phyloP scores from a whole-genome alignment of 2,888 invertebrate genomes.

The Opisthograptis luteolata region DNA sequence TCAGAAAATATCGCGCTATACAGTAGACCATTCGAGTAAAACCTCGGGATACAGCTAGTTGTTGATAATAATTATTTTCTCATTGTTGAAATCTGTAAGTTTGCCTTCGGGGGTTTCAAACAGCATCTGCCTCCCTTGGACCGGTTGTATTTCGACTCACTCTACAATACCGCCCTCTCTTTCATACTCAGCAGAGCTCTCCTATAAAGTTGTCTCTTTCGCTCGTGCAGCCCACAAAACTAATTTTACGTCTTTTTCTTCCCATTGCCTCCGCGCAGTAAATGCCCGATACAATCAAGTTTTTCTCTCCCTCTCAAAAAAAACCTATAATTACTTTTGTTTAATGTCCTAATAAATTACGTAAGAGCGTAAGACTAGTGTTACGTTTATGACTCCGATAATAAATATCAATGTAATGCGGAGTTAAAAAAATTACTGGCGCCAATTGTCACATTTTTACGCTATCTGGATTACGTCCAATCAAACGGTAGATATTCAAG shows the following conservation, averaged over 20 bases:
- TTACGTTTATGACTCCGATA: constrained; percentile 34
- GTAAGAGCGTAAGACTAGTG: constrained; percentile 46
- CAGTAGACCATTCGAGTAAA: too few relatives aligned
- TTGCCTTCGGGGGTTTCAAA: constrained; percentile 74
- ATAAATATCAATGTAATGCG: constrained; percentile 37
- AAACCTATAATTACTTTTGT: constrained; percentile 48
- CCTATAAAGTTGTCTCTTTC: constrained; percentile 51
- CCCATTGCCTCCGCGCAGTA: constrained; percentile 67
- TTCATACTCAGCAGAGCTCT: constrained; percentile 43
- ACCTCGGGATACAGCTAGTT: too few relatives aligned
- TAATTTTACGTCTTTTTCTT: constrained; percentile 78
- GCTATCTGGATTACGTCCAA: constrained; percentile 28
- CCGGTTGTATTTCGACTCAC: constrained; percentile 76
- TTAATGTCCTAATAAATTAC: constrained; percentile 49
- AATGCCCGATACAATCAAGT: constrained; percentile 55
- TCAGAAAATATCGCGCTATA: too few relatives aligned
- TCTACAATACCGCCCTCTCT: constrained; percentile 54
- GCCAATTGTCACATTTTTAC: constrained; percentile 35
- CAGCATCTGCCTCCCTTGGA: constrained; percentile 79
- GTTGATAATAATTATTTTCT: constrained; percentile 74
- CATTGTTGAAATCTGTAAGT: constrained; percentile 71
- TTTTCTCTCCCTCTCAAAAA: constrained; percentile 48
- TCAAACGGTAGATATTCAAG: constrained; percentile 11
- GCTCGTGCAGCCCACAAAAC: constrained; percentile 66
- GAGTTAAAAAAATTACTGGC: constrained; percentile 27